phyloP scores from a whole-genome alignment of 2,888 invertebrate species.

The Drosophila birchii region DNA sequence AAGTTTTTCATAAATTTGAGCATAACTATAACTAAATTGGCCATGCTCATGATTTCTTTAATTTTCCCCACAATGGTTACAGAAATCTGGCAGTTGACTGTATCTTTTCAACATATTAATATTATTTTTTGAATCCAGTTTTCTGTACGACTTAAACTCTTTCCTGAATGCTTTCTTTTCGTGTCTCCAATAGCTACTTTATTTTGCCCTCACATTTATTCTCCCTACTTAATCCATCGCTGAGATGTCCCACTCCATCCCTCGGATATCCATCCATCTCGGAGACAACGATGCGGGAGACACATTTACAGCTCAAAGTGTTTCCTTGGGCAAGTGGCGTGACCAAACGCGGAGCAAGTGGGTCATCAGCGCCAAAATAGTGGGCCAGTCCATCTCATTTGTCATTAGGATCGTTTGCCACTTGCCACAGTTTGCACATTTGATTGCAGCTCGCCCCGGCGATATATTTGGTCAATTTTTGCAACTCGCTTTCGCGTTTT shows the following conservation, averaged over 20 bases:
- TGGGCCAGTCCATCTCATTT: slow-evolving; percentile 52
- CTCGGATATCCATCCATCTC: slow-evolving; percentile 34
- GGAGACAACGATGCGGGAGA: slow-evolving; percentile 44
- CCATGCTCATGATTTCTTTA: not conserved
- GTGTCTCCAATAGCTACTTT: not conserved
- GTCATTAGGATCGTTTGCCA: slow-evolving; percentile 68
- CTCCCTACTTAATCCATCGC: slow-evolving; percentile 10
- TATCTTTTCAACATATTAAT: not conserved
- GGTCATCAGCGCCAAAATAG: slow-evolving; percentile 50
- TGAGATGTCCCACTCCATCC: slow-evolving; percentile 9
- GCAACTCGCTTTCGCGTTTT: slow-evolving; percentile 63
- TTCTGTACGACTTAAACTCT: not conserved
- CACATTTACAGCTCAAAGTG: slow-evolving; percentile 46
- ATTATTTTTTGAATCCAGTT: not conserved
- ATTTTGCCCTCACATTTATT: not conserved
- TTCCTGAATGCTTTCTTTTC: not conserved
- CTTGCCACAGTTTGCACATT: slow-evolving; percentile 55
- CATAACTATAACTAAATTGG: no score
- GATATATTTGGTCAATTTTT: slow-evolving; percentile 65
- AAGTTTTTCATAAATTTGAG: no score
- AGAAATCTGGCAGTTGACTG: not conserved
- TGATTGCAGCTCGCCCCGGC: slow-evolving; percentile 55
- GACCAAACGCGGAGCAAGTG: slow-evolving; percentile 58
- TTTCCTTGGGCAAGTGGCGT: slow-evolving; percentile 59
- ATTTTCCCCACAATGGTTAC: not conserved